Evolutionary conservation across 2,113 vertebrate genomes (phyloP), one percentile per base, ranked within the genome.

Genomic region (Taurulus bubalis): DNA sequence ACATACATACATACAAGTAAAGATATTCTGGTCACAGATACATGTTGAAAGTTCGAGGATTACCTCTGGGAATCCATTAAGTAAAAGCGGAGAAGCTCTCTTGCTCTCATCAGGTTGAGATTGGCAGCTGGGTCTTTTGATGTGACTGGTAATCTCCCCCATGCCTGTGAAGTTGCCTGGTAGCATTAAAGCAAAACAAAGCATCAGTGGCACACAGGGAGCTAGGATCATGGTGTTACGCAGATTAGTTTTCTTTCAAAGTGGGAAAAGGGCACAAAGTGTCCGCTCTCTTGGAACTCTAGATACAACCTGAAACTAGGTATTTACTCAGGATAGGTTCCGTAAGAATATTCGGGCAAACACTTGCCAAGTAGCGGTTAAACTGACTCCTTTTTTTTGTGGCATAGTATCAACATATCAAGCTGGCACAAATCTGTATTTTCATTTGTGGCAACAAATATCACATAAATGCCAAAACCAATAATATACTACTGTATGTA

Each of bases 141-240:
- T 81, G 81, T 80, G 79, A 84, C 58, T 78, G 79, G 71, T 86
- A 82, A 85, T 85, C 70, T 77, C 53, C 36, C 38, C 24, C 28
- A 16, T 28, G 69, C 32, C 65, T 45, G 59, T 77, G 73, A 82
- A 67, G 65, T 70, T 76, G 69, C 80, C 75, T n/a, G 55, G 40
- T 51, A 26, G 75, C 42, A 75, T 87, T 79, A 86, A 79, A 78
- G 55, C 30, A 60, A 49, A 84, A 82, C 40, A 77, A 81, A 87
- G 75, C 71, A 53, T 70, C 70, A 11, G 67, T 16, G 45, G 49
- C 65, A 76, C 63, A 70, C 45, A 76, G 67, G 74, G 51, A 18
- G n/a, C 62, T 53, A n/a, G 47, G 71, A 75, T 81, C 45, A 67
- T 24, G 47, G 69, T 40, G 51, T 53, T 51, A 58, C 2, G 2